Conservation (phyloP, 2,113 vertebrate species). For the Pterocles gutturalis region DNA sequence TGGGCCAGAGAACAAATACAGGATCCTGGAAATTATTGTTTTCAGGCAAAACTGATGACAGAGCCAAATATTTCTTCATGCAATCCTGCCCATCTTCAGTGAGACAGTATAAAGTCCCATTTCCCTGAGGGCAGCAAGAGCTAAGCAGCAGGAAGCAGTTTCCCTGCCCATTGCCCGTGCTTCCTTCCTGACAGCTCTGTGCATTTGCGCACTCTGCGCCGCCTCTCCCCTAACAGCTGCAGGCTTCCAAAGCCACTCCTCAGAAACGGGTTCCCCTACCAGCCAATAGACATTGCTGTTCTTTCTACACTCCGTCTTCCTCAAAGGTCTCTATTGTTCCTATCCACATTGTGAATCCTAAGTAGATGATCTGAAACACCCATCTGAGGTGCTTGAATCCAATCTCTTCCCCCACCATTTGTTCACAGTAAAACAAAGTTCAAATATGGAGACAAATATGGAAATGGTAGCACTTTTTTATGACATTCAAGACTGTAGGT, state of each 20-base stretch:
- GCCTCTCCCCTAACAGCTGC: neutral
- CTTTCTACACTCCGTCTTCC: neutral
- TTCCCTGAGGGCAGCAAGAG: neutral
- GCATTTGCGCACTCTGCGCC: accelerated
- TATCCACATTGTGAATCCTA: neutral
- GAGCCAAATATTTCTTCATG: neutral
- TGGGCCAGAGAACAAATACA: neutral
- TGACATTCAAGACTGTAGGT: neutral
- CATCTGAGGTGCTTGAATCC: neutral
- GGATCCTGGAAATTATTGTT: neutral
- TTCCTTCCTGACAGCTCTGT: neutral
- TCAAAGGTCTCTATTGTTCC: neutral
- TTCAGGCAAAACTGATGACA: neutral
- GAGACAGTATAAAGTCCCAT: neutral
- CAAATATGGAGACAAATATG: neutral
- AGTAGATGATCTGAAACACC: neutral
- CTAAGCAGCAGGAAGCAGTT: neutral
- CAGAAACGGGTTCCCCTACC: neutral
- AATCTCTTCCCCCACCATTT: accelerated
- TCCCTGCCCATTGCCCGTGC: accelerated
- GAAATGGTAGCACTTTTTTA: neutral
- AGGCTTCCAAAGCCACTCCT: neutral
- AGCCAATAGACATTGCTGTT: neutral
- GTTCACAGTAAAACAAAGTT: neutral
- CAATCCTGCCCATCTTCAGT: neutral